A percentile compares a stretch with the other conserved stretches of the same genome.
These are phyloP conservation scores for Corythaeola cristata DNA, from an alignment of 2,113 vertebrate species.

Conservation along the genomic window DNA sequence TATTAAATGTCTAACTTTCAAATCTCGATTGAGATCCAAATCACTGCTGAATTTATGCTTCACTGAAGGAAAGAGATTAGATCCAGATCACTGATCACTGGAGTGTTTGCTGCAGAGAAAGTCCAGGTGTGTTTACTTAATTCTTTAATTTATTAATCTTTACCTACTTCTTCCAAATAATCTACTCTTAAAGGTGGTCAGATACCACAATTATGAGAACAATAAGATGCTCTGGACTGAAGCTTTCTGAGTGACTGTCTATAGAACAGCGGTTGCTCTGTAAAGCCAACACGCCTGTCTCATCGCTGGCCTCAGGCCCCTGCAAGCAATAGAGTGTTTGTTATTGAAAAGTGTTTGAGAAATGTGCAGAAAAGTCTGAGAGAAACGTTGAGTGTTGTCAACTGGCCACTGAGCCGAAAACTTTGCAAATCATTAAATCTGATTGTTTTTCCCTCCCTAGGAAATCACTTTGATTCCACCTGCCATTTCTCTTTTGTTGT, in stretches of 20 bases:
- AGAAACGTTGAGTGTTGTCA: background rate
- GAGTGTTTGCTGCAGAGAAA: background rate
- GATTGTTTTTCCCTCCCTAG: background rate
- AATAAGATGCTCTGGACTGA: background rate
- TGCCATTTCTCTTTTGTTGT: background rate
- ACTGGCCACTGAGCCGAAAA: background rate
- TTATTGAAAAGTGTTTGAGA: background rate
- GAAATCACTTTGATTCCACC: background rate
- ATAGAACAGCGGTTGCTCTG: background rate
- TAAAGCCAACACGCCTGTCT: background rate
- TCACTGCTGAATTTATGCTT: slow-evolving; percentile 8
- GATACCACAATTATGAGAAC: background rate
- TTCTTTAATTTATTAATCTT: slow-evolving; percentile 35
- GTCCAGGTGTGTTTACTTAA: slow-evolving; percentile 29
- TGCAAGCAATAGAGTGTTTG: background rate
- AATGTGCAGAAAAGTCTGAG: background rate
- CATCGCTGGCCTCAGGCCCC: background rate
- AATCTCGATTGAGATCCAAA: background rate
- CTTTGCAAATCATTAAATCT: background rate
- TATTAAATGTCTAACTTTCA: background rate
- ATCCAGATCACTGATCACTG: background rate
- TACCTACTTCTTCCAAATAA: slow-evolving; percentile 5
- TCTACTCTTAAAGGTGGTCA: background rate
- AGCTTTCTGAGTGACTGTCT: background rate
- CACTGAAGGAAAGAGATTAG: slow-evolving; percentile 7